Evolutionary conservation across 2,888 invertebrate species (phyloP), one percentile per base, ranked within the genome.

Genomic region (Pollenia griseotomentosa): DNA sequence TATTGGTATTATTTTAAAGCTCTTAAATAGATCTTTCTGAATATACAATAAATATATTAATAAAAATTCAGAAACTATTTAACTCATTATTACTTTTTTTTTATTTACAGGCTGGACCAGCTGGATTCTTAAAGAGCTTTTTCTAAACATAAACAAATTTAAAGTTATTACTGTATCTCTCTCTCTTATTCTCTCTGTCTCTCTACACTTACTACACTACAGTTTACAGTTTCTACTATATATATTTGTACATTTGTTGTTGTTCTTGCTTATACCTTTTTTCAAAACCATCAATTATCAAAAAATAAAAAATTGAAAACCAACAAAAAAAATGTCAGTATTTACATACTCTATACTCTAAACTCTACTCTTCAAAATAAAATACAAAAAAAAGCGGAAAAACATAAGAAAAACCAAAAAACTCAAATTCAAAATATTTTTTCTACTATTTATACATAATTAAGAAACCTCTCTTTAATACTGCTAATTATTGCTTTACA

Each of bases 71-170:
- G 33, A 3, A 33, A 33, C 33, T 33, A 4, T 33, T 59, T 14
- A 23, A 19, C 19, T 19, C 11, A 0, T 12, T 11, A 10, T 23
- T 2, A 33, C 7, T 77, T 59, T 40, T 12, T 59, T 83, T 33
- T 19, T 68, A 65, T 33, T 89, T 89, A 73, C 91, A 97, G 97
- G 97, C 97, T 95, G 97, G 97, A 94, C 97, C 97, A 94, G 97
- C 97, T 94, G 97, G 97, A 95, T 97, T 97, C 96, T 96, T 97
- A 94, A 97, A 97, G 96, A 97, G 97, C 96, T 97, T 97, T 95
- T 97, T 97, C 96, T 97, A 97, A 97, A 91, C 88, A 88, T 82
- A 75, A 77, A 86, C 74, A 73, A 86, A 77, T 68, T 55, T 70
- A 61, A 86, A 86, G 83, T 73, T 79, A 82, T 84, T 81, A 78